A percentile compares a stretch with the other conserved stretches of the same genome.
These are phyloP conservation scores for Nibea coibor DNA, from an alignment of 2,113 vertebrate genomes.

Conservation along the genomic window DNA sequence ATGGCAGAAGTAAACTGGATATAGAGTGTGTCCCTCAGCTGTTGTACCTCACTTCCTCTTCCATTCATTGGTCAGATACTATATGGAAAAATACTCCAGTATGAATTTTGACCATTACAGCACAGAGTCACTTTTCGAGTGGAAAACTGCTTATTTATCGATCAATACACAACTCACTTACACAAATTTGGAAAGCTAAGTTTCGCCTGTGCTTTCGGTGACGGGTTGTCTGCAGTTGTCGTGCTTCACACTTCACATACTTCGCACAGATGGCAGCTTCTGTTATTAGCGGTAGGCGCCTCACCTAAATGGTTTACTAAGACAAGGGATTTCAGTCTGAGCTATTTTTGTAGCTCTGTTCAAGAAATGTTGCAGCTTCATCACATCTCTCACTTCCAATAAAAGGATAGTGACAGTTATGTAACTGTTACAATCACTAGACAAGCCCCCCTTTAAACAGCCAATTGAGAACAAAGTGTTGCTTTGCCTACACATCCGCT, in stretches of 20 bases:
- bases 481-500: not conserved
- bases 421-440: slow-evolving; percentile 24
- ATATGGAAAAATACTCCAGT: slow-evolving; percentile 1
- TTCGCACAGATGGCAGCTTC: slow-evolving; percentile 3
- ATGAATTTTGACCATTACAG: not conserved
- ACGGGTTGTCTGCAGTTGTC: not conserved
- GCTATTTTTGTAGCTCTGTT: slow-evolving; percentile 15
- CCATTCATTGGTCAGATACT: not conserved
- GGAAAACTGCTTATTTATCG: no score
- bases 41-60: not conserved
- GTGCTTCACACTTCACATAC: not conserved
- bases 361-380: slow-evolving; percentile 11
- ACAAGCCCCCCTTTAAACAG: not conserved
- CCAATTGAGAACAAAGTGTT: slow-evolving; percentile 20
- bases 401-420: slow-evolving; percentile 17
- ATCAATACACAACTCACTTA: not conserved
- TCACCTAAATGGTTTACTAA: slow-evolving; percentile 10
- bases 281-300: slow-evolving; percentile 14
- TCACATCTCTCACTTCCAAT: not conserved
- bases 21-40: not conserved
- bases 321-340: slow-evolving; percentile 11
- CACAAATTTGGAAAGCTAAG: not conserved
- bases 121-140: not conserved
- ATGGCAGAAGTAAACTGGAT: slow-evolving; percentile 60
- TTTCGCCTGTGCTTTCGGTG: not conserved